Base-by-base conservation (phyloP, 2,113 vertebrate genomes). In the Micronycteris hirsuta region DNA sequence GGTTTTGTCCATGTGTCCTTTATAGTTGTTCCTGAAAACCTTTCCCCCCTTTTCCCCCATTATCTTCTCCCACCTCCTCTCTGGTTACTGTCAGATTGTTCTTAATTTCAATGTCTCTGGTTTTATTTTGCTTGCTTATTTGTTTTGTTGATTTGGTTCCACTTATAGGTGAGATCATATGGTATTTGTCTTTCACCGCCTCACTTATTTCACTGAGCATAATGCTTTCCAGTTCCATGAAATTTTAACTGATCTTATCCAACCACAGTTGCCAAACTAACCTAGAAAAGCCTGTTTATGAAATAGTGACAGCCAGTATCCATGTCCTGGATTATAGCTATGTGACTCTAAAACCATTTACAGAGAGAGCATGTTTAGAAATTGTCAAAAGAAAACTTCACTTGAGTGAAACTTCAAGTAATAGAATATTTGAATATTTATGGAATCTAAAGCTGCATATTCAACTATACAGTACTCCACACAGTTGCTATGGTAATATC, bases 371-470 rank as follows among this genome's bases (percentile, higher is more conserved):
- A 43, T 89, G 45, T 38, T 74, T 74, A 83, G 9, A 74, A 68
- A 94, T 26, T 93, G 2, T 95, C 43, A 31, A 91, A 76, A 56
- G 20, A 91, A 87, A 56, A 70, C 17, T 89, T 93, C 73, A 77
- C 43, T 88, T 85, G 41, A 89, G 1, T 47, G 91, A 65, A 96
- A 13, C 20, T 68, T 89, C 26, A 86, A 91, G 33, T 77, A 96
- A 85, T 54, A 36, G 41, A 71, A 45, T 91, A 91, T 56, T 71
- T 70, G 38, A 83, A 47, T 58, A 90, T 26, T 91, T 89, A 67
- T 74, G 20, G 7, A 67, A 89, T 93, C 56, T 82, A 22, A 36
- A 86, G 68, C 31, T 71, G 11, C 91, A 93, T 85, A 81, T 81
- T 84, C 24, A 89, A 19, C 22, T 73, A 17, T 52, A 88, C 54